Conservation (phyloP, 2,797 vertebrate species). For the Chrysocyon brachyurus region DNA sequence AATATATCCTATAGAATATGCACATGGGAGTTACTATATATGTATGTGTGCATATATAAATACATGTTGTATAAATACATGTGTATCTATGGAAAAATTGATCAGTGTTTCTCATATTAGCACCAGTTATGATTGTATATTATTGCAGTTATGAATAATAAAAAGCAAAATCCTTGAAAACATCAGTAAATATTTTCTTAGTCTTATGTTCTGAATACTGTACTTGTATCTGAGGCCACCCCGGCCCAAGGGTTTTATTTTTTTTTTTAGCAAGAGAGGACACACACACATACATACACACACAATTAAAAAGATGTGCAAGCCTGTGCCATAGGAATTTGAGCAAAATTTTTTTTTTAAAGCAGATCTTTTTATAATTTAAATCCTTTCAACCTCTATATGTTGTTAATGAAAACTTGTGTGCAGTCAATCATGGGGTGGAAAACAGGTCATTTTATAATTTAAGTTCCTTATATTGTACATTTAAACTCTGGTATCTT, state of each 20-base stretch:
- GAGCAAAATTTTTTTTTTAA: background rate
- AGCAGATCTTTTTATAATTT: background rate
- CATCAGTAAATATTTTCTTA: background rate
- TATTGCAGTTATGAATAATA: background rate
- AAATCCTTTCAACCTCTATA: background rate
- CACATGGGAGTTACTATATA: slow-evolving; percentile 56
- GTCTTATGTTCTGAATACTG: background rate
- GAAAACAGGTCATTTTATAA: background rate
- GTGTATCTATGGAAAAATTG: background rate
- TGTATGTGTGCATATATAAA: background rate
- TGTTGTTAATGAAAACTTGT: background rate
- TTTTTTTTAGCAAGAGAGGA: background rate
- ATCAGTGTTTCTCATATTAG: background rate
- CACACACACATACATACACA: no score
- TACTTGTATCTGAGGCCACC: background rate
- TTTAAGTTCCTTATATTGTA: background rate
- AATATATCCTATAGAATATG: slow-evolving; percentile 3
- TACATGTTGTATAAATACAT: background rate
- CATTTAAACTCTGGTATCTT: background rate
- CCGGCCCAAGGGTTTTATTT: background rate
- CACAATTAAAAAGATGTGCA: background rate
- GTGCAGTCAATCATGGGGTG: background rate
- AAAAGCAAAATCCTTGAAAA: slow-evolving; percentile 4
- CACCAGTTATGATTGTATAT: background rate
- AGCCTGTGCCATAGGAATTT: background rate